Percentiles rank a stretch among this genome's conserved stretches.
phyloP scores from a whole-genome alignment of 2,113 vertebrate species.

The Cnemophilus loriae region DNA sequence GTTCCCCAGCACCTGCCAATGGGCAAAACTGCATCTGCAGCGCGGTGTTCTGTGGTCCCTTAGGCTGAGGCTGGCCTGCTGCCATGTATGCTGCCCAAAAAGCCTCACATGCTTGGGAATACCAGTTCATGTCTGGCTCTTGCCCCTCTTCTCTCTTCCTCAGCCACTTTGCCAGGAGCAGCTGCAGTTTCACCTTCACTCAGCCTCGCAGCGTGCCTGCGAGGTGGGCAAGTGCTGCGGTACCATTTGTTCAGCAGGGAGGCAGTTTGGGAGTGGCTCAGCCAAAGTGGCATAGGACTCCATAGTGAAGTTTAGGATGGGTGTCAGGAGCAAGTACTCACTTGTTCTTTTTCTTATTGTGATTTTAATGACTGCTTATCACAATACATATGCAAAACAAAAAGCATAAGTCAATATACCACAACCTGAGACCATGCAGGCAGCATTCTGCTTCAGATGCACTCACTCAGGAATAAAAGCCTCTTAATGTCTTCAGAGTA shows the following conservation, averaged over 20 bases:
- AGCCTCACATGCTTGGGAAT: not conserved
- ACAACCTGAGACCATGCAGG: not conserved
- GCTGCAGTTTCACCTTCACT: not conserved
- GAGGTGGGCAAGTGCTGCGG: not conserved
- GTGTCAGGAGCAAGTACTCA: not conserved
- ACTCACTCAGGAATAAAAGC: not conserved
- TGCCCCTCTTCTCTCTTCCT: not conserved
- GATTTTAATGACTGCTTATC: not conserved
- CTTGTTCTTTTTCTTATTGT: not conserved
- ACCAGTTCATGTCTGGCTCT: not conserved
- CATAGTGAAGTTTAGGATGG: not conserved
- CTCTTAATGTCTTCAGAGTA: not conserved
- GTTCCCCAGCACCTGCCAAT: not conserved
- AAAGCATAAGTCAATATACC: not conserved
- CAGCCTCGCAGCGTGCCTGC: accelerated
- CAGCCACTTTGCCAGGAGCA: not conserved
- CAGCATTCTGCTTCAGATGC: not conserved
- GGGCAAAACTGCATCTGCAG: not conserved
- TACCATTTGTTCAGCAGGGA: not conserved
- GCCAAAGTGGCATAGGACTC: not conserved
- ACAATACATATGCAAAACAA: not conserved
- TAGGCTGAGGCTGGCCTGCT: not conserved
- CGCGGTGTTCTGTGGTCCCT: accelerated
- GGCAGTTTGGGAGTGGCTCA: not conserved
- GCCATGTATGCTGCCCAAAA: not conserved